Percentiles rank a stretch among this genome's conserved stretches.
These are phyloP conservation scores for Morus bassanus DNA, from an alignment of 2,797 vertebrate species.

Conservation along the genomic window DNA sequence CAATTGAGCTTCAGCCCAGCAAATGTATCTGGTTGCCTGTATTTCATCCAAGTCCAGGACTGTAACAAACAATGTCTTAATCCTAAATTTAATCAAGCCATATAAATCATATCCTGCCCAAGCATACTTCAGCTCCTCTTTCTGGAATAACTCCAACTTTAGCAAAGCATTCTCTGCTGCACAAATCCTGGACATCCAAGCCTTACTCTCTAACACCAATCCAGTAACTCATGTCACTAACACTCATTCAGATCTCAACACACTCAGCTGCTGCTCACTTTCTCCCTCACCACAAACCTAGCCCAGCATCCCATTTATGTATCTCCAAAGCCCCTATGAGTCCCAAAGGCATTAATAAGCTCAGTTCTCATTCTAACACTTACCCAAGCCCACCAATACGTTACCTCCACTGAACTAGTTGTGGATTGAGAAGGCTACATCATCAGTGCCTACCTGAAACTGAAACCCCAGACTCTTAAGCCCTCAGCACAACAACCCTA, in stretches of 20 bases:
- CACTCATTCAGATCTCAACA: background rate
- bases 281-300: background rate
- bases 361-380: background rate
- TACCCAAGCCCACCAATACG: background rate
- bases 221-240: background rate
- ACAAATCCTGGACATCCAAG: background rate
- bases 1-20: background rate
- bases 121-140: background rate
- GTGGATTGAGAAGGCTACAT: background rate
- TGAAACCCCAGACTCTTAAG: background rate
- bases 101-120: background rate
- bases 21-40: background rate
- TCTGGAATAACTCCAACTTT: background rate
- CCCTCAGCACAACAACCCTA: background rate
- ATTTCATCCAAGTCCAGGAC: background rate
- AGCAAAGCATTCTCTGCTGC: background rate
- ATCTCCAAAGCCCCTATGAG: background rate
- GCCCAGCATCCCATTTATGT: background rate
- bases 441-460: background rate
- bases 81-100: background rate
- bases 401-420: background rate
- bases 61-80: background rate
- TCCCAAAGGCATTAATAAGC: background rate
- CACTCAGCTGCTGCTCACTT: background rate
- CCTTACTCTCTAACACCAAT: background rate